A percentile compares a stretch with the other conserved stretches of the same genome.
Evolutionary conservation across 2,113 vertebrate genomes (phyloP).

Genomic region (Muscicapa adusta): DNA sequence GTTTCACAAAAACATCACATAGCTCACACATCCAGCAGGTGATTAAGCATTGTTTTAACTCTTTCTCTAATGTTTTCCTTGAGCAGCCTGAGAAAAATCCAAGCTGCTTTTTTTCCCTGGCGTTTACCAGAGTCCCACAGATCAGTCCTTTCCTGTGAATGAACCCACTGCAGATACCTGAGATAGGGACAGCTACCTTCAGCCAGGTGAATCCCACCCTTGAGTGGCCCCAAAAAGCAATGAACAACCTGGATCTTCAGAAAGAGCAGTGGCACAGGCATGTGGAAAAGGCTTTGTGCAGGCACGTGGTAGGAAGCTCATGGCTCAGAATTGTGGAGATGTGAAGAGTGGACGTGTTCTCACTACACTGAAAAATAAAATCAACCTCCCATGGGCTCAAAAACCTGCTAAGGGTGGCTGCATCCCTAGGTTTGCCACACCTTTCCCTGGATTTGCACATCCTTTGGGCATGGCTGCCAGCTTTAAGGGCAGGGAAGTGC

Average conservation of each 20-base stretch:
- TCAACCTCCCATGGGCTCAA: not conserved
- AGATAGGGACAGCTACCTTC: not conserved
- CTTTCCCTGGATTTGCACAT: not conserved
- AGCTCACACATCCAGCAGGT: too few relatives aligned
- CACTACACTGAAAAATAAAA: not conserved
- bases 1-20: too few relatives aligned
- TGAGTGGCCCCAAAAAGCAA: not conserved
- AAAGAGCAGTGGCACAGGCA: not conserved
- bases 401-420: not conserved
- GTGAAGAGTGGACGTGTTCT: not conserved
- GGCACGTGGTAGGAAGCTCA: fast-evolving
- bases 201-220: not conserved
- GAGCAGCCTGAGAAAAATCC: too few relatives aligned
- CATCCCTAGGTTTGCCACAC: not conserved
- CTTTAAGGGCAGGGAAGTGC: not conserved
- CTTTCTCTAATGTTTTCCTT: too few relatives aligned
- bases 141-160: not conserved
- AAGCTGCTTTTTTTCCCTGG: too few relatives aligned
- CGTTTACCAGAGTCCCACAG: too few relatives aligned
- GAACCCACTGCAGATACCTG: not conserved
- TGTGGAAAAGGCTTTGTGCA: not conserved
- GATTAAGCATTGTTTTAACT: too few relatives aligned
- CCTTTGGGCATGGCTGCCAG: fast-evolving
- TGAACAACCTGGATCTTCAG: not conserved
- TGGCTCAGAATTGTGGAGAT: not conserved